phyloP scores from a whole-genome alignment of 2,797 vertebrate species.

The Pampus argenteus region DNA sequence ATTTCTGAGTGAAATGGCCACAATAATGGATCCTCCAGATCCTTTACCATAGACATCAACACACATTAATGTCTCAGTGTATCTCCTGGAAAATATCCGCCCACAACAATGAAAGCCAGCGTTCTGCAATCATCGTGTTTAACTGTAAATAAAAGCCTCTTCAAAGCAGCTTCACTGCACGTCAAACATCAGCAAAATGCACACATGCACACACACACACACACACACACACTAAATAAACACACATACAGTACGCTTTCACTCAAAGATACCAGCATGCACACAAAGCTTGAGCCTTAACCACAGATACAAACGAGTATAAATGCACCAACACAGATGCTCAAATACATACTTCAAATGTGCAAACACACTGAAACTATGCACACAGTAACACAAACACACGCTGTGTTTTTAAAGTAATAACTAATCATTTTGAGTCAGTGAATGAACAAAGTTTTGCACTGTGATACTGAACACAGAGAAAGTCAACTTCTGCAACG shows the following conservation, averaged over 20 bases:
- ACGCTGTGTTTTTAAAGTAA: too few species aligned
- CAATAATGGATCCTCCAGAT: constrained; percentile 13
- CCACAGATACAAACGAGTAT: background rate
- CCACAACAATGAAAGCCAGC: constrained; percentile 3
- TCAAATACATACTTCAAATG: background rate
- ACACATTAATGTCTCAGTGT: background rate
- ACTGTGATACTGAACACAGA: background rate
- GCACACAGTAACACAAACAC: background rate
- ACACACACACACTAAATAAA: background rate
- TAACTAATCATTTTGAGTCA: too few species aligned
- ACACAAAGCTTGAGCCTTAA: background rate
- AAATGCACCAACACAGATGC: too few species aligned
- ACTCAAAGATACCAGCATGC: background rate
- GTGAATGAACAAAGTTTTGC: background rate
- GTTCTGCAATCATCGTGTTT: background rate
- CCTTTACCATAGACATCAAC: background rate
- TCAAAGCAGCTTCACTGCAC: background rate
- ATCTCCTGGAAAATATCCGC: background rate
- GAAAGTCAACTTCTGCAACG: background rate
- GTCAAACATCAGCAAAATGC: constrained; percentile 2
- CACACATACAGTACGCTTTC: background rate
- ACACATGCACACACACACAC: background rate
- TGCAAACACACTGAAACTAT: background rate
- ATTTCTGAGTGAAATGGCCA: background rate
- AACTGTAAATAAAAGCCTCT: constrained; percentile 2